Evolutionary conservation across 2,113 vertebrate genomes (phyloP).

Genomic region (Takifugu bimaculatus): DNA sequence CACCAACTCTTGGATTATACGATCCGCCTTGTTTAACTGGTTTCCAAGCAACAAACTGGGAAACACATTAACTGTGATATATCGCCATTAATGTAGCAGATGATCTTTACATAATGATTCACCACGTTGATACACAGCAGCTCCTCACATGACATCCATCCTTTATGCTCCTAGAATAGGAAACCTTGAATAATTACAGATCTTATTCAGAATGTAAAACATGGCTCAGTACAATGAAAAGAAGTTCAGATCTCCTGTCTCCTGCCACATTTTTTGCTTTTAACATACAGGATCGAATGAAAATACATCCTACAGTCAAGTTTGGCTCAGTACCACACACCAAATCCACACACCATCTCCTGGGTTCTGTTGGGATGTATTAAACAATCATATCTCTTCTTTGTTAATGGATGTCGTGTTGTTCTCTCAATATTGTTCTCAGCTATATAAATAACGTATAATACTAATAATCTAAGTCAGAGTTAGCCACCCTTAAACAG

Average conservation of each 20-base stretch:
- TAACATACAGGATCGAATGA: no score
- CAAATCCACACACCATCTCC: no score
- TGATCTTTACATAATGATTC: not conserved
- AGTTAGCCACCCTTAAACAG: not conserved
- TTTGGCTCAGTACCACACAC: no score
- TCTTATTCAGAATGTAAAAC: not conserved
- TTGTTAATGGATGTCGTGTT: not conserved
- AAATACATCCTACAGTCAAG: no score
- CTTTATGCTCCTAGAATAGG: no score
- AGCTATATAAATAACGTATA: not conserved
- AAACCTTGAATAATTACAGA: not conserved
- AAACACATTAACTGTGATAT: not conserved
- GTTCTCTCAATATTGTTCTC: conserved; percentile 7
- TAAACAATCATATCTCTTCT: no score
- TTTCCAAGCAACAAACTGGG: conserved; percentile 33
- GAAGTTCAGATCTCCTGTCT: no score
- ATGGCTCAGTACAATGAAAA: no score
- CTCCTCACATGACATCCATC: no score
- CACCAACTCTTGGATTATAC: conserved; percentile 40
- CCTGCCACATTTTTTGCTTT: no score
- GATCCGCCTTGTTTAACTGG: conserved; percentile 41
- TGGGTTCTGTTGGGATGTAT: no score
- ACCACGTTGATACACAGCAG: not conserved
- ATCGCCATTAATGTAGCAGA: not conserved
- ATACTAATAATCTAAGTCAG: no score